Percentiles rank a stretch among this genome's conserved stretches.
Evolutionary conservation across 2,797 vertebrate genomes (phyloP).

Genomic region (Otus scops): DNA sequence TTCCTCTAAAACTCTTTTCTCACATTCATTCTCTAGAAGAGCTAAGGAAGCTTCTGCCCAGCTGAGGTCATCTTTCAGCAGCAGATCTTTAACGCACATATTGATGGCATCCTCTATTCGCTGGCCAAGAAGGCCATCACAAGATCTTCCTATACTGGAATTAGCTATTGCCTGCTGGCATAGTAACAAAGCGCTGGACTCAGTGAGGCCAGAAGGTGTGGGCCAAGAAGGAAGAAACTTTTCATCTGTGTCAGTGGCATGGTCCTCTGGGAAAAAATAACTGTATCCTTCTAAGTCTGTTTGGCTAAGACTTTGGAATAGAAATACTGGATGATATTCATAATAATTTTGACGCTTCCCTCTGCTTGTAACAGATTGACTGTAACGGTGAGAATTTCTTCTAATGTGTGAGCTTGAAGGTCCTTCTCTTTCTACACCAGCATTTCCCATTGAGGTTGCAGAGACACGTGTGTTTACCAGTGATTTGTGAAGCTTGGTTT

Average conservation of each 20-base stretch:
- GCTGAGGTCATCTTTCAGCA: conserved; percentile 83
- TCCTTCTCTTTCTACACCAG: background rate
- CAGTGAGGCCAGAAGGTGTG: conserved; percentile 80
- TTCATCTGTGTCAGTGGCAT: conserved; percentile 61
- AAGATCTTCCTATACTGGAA: conserved; percentile 81
- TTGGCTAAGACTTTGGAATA: conserved; percentile 79
- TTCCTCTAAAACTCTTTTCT: conserved; percentile 83
- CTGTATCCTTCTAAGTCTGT: conserved; percentile 74
- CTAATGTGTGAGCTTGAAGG: background rate
- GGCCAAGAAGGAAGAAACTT: conserved; percentile 78
- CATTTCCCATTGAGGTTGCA: background rate
- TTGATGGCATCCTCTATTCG: conserved; percentile 48
- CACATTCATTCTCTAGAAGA: conserved; percentile 90
- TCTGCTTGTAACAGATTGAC: background rate
- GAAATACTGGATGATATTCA: conserved; percentile 58
- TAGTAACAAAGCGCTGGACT: conserved; percentile 59
- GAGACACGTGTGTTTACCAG: background rate
- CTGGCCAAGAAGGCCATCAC: conserved; percentile 74
- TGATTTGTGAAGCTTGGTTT: background rate
- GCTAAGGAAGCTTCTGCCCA: conserved; percentile 82
- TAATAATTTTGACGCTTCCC: conserved; percentile 69
- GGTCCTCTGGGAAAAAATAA: conserved; percentile 91
- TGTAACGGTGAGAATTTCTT: background rate
- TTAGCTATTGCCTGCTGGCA: conserved; percentile 80
- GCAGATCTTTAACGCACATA: conserved; percentile 86